Evolutionary conservation across 92 coral and sea anemone genomes (phyloP).

Genomic region (Palythoa heliodiscus): DNA sequence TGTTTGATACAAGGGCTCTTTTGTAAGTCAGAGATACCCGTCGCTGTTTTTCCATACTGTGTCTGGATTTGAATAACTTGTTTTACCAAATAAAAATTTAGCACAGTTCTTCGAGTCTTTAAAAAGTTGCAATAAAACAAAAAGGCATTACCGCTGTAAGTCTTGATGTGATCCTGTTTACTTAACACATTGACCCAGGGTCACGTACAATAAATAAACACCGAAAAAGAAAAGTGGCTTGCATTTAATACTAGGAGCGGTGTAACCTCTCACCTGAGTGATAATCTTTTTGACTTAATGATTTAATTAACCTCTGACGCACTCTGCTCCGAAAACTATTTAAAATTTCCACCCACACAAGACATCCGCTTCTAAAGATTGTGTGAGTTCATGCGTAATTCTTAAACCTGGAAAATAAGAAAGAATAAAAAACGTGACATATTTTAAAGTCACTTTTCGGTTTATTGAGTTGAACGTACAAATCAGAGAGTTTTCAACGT

Average conservation of each 20-base stretch:
- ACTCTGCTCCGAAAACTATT: not conserved
- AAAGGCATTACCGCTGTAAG: not conserved
- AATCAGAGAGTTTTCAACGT: too few relatives aligned
- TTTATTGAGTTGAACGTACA: not conserved
- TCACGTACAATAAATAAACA: slow-evolving; percentile 18
- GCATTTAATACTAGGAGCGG: not conserved
- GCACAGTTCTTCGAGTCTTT: not conserved
- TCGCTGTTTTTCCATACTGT: slow-evolving; percentile 24
- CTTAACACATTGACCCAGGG: slow-evolving; percentile 11
- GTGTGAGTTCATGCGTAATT: not conserved
- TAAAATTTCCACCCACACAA: not conserved
- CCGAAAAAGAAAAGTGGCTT: not conserved
- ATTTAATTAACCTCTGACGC: not conserved
- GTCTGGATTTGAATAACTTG: not conserved
- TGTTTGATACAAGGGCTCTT: slow-evolving; percentile 49
- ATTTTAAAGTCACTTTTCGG: not conserved
- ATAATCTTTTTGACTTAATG: not conserved
- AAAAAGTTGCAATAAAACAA: not conserved
- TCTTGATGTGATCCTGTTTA: not conserved
- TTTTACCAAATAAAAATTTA: not conserved
- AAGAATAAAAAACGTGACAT: not conserved
- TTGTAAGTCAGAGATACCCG: slow-evolving; percentile 43
- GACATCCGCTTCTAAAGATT: not conserved
- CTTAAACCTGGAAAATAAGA: not conserved
- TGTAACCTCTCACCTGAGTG: not conserved